These are phyloP conservation scores for Cataglyphis hispanica DNA, from an alignment of 1,140 invertebrate species.

Conservation along the genomic window DNA sequence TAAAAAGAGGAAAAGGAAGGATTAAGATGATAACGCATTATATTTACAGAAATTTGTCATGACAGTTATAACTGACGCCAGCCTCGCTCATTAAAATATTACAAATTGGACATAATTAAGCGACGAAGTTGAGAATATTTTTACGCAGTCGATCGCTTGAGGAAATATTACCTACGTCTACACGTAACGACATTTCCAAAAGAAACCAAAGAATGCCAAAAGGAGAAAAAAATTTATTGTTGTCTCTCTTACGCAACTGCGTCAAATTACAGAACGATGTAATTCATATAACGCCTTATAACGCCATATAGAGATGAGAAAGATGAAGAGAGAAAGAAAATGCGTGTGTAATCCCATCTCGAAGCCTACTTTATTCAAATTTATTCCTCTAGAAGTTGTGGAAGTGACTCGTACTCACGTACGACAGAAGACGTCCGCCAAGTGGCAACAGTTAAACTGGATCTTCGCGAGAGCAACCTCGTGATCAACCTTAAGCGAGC, in stretches of 20 bases:
- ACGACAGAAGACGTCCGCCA: not conserved
- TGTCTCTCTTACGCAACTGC: not conserved
- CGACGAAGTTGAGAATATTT: conserved; percentile 2
- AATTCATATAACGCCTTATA: conserved; percentile 16
- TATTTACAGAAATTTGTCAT: conserved; percentile 14
- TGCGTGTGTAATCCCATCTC: too few relatives aligned
- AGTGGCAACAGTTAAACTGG: conserved; percentile 1
- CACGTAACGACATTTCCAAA: not conserved
- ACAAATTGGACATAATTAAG: conserved; percentile 12
- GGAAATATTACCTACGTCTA: conserved; percentile 1
- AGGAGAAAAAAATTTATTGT: not conserved
- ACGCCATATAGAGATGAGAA: not conserved
- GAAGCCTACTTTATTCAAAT: conserved; percentile 1
- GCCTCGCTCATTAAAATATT: not conserved
- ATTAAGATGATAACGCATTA: conserved; percentile 11
- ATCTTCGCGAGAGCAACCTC: conserved; percentile 14
- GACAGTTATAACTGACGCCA: not conserved
- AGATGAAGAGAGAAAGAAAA: too few relatives aligned
- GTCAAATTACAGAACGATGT: conserved; percentile 23
- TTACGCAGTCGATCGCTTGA: not conserved
- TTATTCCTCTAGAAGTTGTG: conserved; percentile 1
- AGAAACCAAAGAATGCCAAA: not conserved
- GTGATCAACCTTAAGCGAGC: conserved; percentile 49
- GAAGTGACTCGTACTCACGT: not conserved
- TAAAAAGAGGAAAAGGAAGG: not conserved